Conservation (phyloP, 2,888 invertebrate species). For the Drepanosiphum platanoidis region DNA sequence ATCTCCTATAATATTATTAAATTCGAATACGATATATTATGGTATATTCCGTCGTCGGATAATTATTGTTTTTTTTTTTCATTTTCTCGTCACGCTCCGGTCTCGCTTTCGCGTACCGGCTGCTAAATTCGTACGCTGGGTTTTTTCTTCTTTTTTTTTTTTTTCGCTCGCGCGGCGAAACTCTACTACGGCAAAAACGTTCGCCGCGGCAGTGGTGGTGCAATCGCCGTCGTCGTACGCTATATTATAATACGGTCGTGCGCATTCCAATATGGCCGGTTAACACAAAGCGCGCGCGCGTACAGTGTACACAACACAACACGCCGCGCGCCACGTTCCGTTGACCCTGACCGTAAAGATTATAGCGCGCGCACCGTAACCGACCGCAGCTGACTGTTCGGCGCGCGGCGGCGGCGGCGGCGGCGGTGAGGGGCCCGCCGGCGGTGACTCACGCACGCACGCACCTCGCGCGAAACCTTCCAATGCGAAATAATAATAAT, state of each 20-base stretch:
- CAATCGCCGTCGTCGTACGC: too few relatives aligned
- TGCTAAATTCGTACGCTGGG: too few relatives aligned
- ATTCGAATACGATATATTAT: too few relatives aligned
- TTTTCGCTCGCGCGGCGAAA: not conserved
- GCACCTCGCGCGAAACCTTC: not conserved
- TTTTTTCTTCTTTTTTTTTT: not conserved
- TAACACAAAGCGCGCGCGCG: conserved; percentile 55
- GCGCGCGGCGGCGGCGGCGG: not conserved
- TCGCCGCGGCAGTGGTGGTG: not conserved
- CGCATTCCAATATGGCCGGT: conserved; percentile 60
- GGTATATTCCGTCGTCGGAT: too few relatives aligned
- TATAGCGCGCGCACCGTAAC: conserved; percentile 4
- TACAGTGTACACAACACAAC: conserved; percentile 58
- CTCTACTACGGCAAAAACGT: not conserved
- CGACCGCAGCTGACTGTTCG: not conserved
- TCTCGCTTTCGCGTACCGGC: too few relatives aligned
- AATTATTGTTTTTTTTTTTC: not conserved
- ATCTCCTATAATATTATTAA: too few relatives aligned
- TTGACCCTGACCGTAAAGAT: conserved; percentile 60
- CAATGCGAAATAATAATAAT: too few relatives aligned
- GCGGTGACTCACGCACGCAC: not conserved
- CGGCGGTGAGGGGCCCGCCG: not conserved
- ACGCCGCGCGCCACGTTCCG: conserved; percentile 16
- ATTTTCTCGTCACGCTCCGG: not conserved
- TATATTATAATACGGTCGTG: not conserved